Evolutionary conservation across 2,888 invertebrate species (phyloP), one percentile per base, ranked within the genome.

Genomic region (Heliconius hortense): DNA sequence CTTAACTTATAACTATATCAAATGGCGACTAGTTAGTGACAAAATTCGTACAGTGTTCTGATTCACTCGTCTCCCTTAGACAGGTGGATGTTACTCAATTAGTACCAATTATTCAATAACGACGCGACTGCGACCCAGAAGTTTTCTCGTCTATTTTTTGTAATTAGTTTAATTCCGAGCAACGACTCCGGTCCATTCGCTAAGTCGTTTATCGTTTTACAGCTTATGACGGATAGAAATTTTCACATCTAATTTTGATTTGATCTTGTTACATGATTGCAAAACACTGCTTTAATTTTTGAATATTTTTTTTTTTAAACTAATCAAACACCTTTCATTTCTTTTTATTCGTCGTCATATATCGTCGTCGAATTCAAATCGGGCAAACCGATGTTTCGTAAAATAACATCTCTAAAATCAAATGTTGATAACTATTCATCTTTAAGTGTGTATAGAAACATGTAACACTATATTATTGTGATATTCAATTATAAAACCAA

Each of bases 21-120:
- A 7, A 48, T 21, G 0, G 18, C 56, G 24, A 71, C 60, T 71
- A 26, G 71, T 60, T 71, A 71, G 60, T 60, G 39, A 60, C 24
- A 31, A 1, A 39, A n/a, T 13, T 26, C 15, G 24, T 60, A 35
- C 15, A 60, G 21, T 11, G 21, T 39, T 26, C 60, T 43, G 18
- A 35, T 60, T 43, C 39, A 8, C 81, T 83, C 80, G 82, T 84
- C 82, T 83, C 82, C 81, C 84, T 82, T 59, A 64, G 72, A 60
- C 88, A 89, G 89, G 89, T 89, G 87, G 66, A 86, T 85, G 86
- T 85, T 89, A 90, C 91, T 90, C 90, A 90, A 91, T 92, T 92
- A 92, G 88, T 89, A 88, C 88, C 92, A 91, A 90, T 92, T 92
- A 92, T 88, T 88, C 86, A 82, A 87, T 86, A 85, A 84, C 86